Percentiles rank a stretch among this genome's conserved stretches.
Conservation (phyloP, 2,797 vertebrate species). For the Babyrousa celebensis region DNA sequence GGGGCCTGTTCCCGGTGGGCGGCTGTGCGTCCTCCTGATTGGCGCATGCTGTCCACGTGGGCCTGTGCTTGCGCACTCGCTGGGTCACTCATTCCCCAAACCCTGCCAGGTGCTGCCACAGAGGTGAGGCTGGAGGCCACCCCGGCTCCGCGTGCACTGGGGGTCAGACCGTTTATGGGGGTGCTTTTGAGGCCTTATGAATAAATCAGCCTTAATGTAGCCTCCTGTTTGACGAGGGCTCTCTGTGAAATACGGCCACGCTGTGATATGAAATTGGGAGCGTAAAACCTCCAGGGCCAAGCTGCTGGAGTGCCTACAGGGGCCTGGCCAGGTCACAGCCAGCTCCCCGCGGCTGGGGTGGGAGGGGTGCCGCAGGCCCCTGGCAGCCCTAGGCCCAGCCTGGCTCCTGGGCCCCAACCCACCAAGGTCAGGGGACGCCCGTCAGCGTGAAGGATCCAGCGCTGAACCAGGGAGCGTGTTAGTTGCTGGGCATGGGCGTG, state of each 20-base stretch:
- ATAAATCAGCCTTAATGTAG: background rate
- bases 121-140: background rate
- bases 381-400: fast-evolving
- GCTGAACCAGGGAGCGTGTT: too few relatives aligned
- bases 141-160: fast-evolving
- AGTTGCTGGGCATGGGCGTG: background rate
- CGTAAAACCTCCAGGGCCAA: fast-evolving
- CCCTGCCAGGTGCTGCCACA: fast-evolving
- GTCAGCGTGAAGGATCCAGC: background rate
- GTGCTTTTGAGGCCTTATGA: fast-evolving
- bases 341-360: fast-evolving
- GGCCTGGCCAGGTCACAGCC: fast-evolving
- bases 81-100: background rate
- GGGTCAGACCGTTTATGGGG: fast-evolving
- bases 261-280: fast-evolving
- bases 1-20: too few relatives aligned
- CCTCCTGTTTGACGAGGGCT: background rate
- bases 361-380: background rate
- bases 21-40: fast-evolving
- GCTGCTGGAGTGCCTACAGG: background rate
- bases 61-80: fast-evolving
- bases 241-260: fast-evolving
- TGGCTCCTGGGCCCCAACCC: background rate
- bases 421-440: background rate
- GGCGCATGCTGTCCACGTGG: fast-evolving